Conservation (phyloP, 2,888 invertebrate genomes). For the Scaptomyza reducta region DNA sequence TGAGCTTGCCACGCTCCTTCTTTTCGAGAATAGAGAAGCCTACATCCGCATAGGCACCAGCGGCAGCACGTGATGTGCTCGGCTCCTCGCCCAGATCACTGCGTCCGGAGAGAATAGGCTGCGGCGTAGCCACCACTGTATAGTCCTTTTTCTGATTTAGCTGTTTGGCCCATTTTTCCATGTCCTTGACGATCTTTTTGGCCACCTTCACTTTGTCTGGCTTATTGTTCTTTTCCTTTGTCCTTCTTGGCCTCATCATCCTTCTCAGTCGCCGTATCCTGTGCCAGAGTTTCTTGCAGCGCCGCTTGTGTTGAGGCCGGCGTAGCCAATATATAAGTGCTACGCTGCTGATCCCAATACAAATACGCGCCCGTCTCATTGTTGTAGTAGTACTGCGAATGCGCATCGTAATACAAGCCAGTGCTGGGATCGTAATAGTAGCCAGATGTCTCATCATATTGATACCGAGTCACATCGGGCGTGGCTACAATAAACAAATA, state of each 20-base stretch:
- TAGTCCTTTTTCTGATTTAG: constrained; percentile 97
- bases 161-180: constrained; percentile 96
- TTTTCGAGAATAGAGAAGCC: constrained; percentile 96
- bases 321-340: constrained; percentile 85
- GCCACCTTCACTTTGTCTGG: constrained; percentile 98
- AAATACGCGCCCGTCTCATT: constrained; percentile 95
- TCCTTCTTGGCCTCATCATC: constrained; percentile 81
- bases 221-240: constrained; percentile 87
- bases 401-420: constrained; percentile 97
- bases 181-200: constrained; percentile 97
- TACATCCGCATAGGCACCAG: constrained; percentile 92
- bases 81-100: constrained; percentile 60
- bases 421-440: constrained; percentile 98
- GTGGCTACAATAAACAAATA: constrained; percentile 83
- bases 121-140: constrained; percentile 81
- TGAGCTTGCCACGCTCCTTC: constrained; percentile 85
- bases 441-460: constrained; percentile 97
- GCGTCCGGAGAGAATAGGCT: constrained; percentile 73
- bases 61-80: constrained; percentile 54
- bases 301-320: constrained; percentile 82
- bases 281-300: constrained; percentile 68
- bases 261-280: constrained; percentile 50
- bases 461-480: constrained; percentile 96
- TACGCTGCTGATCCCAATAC: constrained; percentile 94
- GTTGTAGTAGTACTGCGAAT: constrained; percentile 98